These are phyloP conservation scores for Galaxea fascicularis DNA, from an alignment of 92 coral and sea anemone species.

Conservation along the genomic window DNA sequence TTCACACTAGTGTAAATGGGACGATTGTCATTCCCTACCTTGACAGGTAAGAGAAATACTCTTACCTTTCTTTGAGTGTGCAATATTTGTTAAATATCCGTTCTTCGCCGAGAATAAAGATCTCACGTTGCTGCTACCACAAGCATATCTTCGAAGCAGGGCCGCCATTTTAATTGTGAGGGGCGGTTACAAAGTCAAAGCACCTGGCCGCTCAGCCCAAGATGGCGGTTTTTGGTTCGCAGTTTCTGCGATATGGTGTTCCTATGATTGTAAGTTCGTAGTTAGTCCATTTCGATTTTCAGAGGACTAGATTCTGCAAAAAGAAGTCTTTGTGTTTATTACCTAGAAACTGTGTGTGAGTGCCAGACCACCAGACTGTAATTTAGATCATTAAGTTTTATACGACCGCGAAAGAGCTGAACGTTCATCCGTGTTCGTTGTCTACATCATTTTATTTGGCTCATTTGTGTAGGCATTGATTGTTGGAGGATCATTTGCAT, in stretches of 20 bases:
- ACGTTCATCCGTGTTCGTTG: background rate
- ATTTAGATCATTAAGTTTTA: too few species aligned
- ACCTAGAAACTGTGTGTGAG: too few species aligned
- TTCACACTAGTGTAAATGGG: background rate
- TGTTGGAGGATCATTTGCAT: constrained; percentile 93
- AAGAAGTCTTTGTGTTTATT: too few species aligned
- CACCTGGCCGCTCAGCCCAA: constrained; percentile 51
- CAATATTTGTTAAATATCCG: constrained; percentile 4
- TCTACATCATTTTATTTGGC: background rate
- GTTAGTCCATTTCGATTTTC: background rate
- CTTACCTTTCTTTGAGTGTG: constrained; percentile 17
- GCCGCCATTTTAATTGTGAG: constrained; percentile 43
- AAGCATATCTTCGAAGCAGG: constrained; percentile 9
- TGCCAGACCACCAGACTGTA: background rate
- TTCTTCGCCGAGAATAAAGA: constrained; percentile 1
- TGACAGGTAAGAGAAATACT: too few species aligned
- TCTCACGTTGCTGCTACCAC: background rate
- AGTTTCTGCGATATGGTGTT: constrained; percentile 86
- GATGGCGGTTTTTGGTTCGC: constrained; percentile 80
- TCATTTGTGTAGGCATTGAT: constrained; percentile 66
- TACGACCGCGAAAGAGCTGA: too few species aligned
- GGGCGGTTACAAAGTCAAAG: constrained; percentile 9
- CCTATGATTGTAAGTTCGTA: constrained; percentile 84
- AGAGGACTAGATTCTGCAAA: background rate
- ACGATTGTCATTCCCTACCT: background rate